These are phyloP conservation scores for Mythimna lalbum DNA, from an alignment of 2,888 invertebrate genomes.

Conservation along the genomic window DNA sequence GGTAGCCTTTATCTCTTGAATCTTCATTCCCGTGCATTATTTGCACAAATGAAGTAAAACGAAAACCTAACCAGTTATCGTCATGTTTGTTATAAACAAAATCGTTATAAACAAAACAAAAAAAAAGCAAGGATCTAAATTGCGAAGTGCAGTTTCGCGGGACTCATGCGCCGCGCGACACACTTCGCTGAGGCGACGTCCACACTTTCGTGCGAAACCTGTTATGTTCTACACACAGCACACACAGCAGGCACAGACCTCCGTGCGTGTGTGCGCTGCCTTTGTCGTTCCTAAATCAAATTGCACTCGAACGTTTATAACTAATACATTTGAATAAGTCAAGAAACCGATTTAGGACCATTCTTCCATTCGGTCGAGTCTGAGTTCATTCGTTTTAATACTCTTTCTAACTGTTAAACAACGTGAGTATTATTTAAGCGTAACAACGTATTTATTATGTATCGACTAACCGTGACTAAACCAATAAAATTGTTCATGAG, in stretches of 20 bases:
- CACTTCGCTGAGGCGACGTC: slow-evolving; percentile 69
- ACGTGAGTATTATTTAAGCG: slow-evolving; percentile 59
- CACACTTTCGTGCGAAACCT: slow-evolving; percentile 77
- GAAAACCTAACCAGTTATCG: slow-evolving; percentile 50
- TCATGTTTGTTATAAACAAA: slow-evolving; percentile 67
- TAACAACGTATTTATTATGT: slow-evolving; percentile 64
- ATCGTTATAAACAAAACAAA: slow-evolving; percentile 47
- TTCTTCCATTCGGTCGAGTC: slow-evolving; percentile 40
- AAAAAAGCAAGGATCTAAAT: slow-evolving; percentile 66
- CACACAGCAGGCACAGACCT: not conserved
- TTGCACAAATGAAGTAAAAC: slow-evolving; percentile 51
- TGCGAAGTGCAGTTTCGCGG: slow-evolving; percentile 67
- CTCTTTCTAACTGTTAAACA: slow-evolving; percentile 56
- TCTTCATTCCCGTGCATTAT: slow-evolving; percentile 45
- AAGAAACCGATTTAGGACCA: slow-evolving; percentile 61
- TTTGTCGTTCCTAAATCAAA: slow-evolving; percentile 76
- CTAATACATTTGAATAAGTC: slow-evolving; percentile 67
- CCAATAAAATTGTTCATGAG: slow-evolving; percentile 63
- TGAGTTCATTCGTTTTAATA: slow-evolving; percentile 51
- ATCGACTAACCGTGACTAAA: slow-evolving; percentile 64
- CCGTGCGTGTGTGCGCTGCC: slow-evolving; percentile 58
- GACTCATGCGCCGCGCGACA: slow-evolving; percentile 72
- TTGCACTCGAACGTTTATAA: slow-evolving; percentile 65
- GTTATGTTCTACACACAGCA: slow-evolving; percentile 68
- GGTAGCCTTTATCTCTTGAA: slow-evolving; percentile 29